Evolutionary conservation across 2,113 vertebrate species (phyloP), one percentile per base, ranked within the genome.

Genomic region (Tupaia chinensis): DNA sequence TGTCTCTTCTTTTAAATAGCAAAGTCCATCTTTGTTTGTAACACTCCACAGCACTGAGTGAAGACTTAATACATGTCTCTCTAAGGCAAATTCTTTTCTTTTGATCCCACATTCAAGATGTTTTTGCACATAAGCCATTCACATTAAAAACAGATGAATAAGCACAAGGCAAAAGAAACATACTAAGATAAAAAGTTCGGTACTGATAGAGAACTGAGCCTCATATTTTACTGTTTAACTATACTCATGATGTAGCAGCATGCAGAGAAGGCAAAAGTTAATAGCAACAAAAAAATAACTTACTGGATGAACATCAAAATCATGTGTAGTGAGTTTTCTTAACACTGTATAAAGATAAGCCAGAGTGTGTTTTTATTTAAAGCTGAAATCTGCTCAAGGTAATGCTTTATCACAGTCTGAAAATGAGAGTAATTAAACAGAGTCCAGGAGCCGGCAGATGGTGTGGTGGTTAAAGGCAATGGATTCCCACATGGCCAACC

Each of bases 61-160:
- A 87, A 90, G 34, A 81, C 17, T 56, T 85, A 65, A 27, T 70
- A 72, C 60, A 12, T 23, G 53, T 79, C 65, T 83, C n/a, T 89
- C 61, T 27, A 73, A 94, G 74, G 79, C 29, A 79, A 65, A 94
- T 84, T 87, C 68, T 85, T 96, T 83, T 89, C 14, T 10, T 79
- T 69, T 78, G 56, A 87, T 34, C 13, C 54, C n/a, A 22, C 15
- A 34, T 82, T 83, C 60, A 66, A 93, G 80, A 85, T 73, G 60
- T 54, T 94, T 91, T 89, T 69, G 66, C 65, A 80, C 25, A 78
- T 44, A 89, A 85, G 70, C 27, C 23, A 56, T 23, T 87, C 77
- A 87, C 15, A 73, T 80, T 53, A 87, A 87, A 97, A 66, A 72
- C 82, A 96, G 65, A 93, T 65, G 32, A 83, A 70, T 69, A 6